Evolutionary conservation across 2,888 invertebrate genomes (phyloP).

Genomic region (Polia nebulosa): DNA sequence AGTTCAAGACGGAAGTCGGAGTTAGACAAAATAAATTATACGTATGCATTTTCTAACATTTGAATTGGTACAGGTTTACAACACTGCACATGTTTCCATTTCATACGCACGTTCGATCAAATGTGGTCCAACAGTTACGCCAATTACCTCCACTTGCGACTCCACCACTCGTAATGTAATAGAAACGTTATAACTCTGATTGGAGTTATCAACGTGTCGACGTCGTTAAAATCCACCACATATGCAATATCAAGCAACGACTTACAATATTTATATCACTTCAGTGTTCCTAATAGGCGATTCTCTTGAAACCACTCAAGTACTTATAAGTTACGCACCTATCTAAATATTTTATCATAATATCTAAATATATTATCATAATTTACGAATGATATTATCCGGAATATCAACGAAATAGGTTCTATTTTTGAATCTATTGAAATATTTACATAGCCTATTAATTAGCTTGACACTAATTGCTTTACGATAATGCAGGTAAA

Average conservation of each 20-base stretch:
- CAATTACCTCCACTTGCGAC: conserved; percentile 48
- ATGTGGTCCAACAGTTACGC: conserved; percentile 52
- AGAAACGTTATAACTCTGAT: conserved; percentile 24
- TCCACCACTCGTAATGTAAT: conserved; percentile 20
- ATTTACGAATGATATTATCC: not conserved
- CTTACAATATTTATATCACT: conserved; percentile 20
- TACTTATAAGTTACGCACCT: conserved; percentile 10
- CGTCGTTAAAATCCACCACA: conserved; percentile 3
- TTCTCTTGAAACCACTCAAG: conserved; percentile 29
- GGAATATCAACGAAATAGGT: conserved; percentile 3
- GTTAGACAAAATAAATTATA: not conserved
- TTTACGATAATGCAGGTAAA: conserved; percentile 15
- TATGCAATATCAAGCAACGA: conserved; percentile 20
- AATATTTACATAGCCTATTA: not conserved
- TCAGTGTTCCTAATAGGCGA: conserved; percentile 11
- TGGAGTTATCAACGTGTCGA: conserved; percentile 32
- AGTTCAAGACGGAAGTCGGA: not conserved
- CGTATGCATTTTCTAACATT: not conserved
- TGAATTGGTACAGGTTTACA: conserved; percentile 20
- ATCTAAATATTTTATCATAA: conserved; percentile 23
- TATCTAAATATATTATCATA: conserved; percentile 19
- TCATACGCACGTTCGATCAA: conserved; percentile 35
- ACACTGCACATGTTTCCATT: conserved; percentile 40
- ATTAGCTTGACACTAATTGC: not conserved
- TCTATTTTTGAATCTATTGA: not conserved